Evolutionary conservation across 2,888 invertebrate species (phyloP).

Genomic region (Autographa gamma): DNA sequence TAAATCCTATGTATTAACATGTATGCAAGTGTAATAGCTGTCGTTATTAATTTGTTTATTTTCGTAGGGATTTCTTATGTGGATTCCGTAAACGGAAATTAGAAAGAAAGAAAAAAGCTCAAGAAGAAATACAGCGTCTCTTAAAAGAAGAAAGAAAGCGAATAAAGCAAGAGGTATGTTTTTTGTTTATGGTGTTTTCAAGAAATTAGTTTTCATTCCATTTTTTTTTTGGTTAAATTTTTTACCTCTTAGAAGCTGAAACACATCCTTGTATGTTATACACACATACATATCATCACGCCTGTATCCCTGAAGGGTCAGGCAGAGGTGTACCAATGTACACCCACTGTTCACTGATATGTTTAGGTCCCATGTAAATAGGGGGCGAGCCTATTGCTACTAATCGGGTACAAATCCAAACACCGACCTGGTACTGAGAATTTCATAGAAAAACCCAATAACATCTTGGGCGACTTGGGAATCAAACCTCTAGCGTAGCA

Average conservation of each 20-base stretch:
- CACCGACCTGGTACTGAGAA: too few relatives aligned
- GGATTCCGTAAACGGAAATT: slow-evolving; percentile 95
- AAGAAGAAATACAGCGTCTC: slow-evolving; percentile 91
- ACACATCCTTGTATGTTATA: neutral
- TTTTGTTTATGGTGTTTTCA: neutral
- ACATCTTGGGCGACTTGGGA: too few relatives aligned
- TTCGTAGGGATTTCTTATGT: slow-evolving; percentile 92
- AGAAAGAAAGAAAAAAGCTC: slow-evolving; percentile 92
- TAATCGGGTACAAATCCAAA: too few relatives aligned
- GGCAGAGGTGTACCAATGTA: too few relatives aligned
- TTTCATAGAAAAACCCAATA: too few relatives aligned
- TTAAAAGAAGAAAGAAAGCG: slow-evolving; percentile 93
- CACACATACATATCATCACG: too few relatives aligned
- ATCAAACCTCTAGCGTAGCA: too few relatives aligned
- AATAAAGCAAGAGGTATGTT: slow-evolving; percentile 92
- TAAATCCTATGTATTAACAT: neutral
- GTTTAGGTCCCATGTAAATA: too few relatives aligned
- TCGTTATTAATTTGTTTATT: slow-evolving; percentile 14
- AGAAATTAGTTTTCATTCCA: neutral
- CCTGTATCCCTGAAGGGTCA: too few relatives aligned
- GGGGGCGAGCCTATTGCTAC: too few relatives aligned
- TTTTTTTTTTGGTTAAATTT: neutral
- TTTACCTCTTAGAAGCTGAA: neutral
- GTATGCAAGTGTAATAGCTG: neutral
- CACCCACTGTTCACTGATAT: too few relatives aligned